Percentiles rank a stretch among this genome's conserved stretches.
Conservation (phyloP, 1,140 invertebrate species). For the Drosophila punjabiensis region DNA sequence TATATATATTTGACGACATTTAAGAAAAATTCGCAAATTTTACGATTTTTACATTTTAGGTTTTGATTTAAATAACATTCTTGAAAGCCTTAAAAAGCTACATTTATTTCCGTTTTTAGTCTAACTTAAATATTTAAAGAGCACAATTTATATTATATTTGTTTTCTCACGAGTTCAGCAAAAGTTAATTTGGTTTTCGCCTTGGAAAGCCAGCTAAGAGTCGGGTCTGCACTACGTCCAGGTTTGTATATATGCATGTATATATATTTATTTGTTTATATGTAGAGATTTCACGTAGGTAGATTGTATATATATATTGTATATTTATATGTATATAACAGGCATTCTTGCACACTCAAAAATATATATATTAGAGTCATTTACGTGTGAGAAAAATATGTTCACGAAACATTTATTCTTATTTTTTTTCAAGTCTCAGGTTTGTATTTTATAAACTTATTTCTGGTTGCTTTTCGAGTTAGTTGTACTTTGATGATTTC, state of each 20-base stretch:
- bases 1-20: slow-evolving; percentile 19
- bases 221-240: slow-evolving; percentile 49
- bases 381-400: slow-evolving; percentile 62
- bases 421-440: slow-evolving; percentile 64
- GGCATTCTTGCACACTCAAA: slow-evolving; percentile 58
- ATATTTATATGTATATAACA: slow-evolving; percentile 70
- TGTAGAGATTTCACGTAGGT: slow-evolving; percentile 55
- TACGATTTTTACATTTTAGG: slow-evolving; percentile 20
- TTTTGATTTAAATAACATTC: slow-evolving; percentile 23
- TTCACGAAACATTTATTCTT: slow-evolving; percentile 60
- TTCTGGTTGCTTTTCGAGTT: slow-evolving; percentile 58
- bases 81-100: slow-evolving; percentile 61
- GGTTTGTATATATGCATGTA: slow-evolving; percentile 39
- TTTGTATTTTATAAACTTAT: slow-evolving; percentile 52
- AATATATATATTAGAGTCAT: slow-evolving; percentile 67
- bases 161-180: slow-evolving; percentile 38
- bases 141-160: slow-evolving; percentile 50
- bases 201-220: slow-evolving; percentile 45
- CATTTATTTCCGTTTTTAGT: slow-evolving; percentile 21
- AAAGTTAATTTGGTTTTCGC: slow-evolving; percentile 49
- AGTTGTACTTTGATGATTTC: slow-evolving; percentile 67
- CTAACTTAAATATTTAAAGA: slow-evolving; percentile 66
- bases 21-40: slow-evolving; percentile 17
- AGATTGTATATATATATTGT: slow-evolving; percentile 51
- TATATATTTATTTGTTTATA: slow-evolving; percentile 35